Percentiles rank a stretch among this genome's conserved stretches.
Conservation (phyloP, 1,140 invertebrate genomes). For the Gyrodactylus salaris region DNA sequence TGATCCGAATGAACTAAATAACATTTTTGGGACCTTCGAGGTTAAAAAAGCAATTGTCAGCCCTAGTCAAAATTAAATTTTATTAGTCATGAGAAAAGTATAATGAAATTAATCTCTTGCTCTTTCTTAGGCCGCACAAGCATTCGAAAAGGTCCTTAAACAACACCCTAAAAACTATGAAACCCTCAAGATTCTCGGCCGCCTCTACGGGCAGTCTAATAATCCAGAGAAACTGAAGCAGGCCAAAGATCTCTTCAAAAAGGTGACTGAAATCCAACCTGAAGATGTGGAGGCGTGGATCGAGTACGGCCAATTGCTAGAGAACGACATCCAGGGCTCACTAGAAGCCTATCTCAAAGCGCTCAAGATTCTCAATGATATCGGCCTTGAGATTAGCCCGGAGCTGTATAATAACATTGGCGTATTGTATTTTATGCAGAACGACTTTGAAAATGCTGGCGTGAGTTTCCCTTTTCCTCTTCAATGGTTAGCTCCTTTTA, state of each 20-base stretch:
- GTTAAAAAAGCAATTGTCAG: not conserved
- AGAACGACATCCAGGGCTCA: constrained; percentile 45
- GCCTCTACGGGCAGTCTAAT: constrained; percentile 57
- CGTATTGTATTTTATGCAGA: constrained; percentile 41
- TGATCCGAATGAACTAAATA: not conserved
- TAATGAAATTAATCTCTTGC: constrained; percentile 1
- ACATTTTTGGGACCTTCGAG: not conserved
- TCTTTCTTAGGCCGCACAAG: constrained; percentile 46
- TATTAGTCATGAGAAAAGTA: not conserved
- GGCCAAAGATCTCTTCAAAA: constrained; percentile 31
- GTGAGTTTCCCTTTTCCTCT: constrained; percentile 11
- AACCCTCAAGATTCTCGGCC: constrained; percentile 93
- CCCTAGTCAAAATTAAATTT: not conserved
- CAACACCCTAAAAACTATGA: constrained; percentile 86
- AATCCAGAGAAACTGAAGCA: constrained; percentile 57
- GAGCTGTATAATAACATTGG: constrained; percentile 95
- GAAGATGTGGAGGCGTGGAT: constrained; percentile 98
- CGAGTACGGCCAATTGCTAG: constrained; percentile 79
- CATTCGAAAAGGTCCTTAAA: constrained; percentile 93
- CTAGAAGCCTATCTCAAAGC: constrained; percentile 44
- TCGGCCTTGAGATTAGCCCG: constrained; percentile 64
- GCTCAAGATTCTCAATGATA: constrained; percentile 56
- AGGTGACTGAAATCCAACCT: constrained; percentile 70
- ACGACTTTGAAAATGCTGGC: constrained; percentile 20
- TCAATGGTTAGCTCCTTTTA: not conserved